Base-by-base conservation (phyloP, 2,888 invertebrate species). In the Eustalomyia histrio region DNA sequence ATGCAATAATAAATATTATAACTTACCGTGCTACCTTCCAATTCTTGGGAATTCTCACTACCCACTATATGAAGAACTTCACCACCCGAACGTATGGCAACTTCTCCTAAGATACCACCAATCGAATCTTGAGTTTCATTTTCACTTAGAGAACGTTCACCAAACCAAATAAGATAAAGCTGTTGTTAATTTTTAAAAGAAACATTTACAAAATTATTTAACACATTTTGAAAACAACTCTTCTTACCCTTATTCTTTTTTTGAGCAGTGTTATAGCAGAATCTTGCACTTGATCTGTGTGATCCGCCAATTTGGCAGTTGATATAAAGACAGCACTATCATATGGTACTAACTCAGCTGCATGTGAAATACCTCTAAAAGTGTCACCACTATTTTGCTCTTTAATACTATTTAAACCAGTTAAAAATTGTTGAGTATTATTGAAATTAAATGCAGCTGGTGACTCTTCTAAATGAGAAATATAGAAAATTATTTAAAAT, bases 321-420 rank as follows among this genome's bases (percentile, higher is more conserved):
- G 94, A 91, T 55, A 94, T 88, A 85, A 94, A 92, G 10, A 94
- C 90, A 0, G 93, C 94, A 80, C 93, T 93, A 86, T 93, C 93
- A 83, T 92, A 92, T 0, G 94, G 94, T 68, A 94, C 92, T 79
- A 93, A 85, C 80, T 93, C 92, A 0, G 92, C 92, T 0, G 94
- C 93, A 33, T 92, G 92, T 0, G 93, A 89, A 35, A 94, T 88
- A 0, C 93, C 93, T 64, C 92, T 90, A 91, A 94, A 93, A 0
- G 92, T 92, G 7, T 92, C 92, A 14, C 93, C 93, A 55, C 90
- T 91, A 63, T 86, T 86, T 57, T 88, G 86, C 67, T 87, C 89
- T 78, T 87, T 88, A 67, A 90, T 89, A 84, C 89, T 89, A 75
- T 89, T 90, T 52, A 91, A 83, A n/a, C 90, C 91, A 35, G 88